Base-by-base conservation (phyloP, 2,888 invertebrate species). In the Coenonympha glycerion region DNA sequence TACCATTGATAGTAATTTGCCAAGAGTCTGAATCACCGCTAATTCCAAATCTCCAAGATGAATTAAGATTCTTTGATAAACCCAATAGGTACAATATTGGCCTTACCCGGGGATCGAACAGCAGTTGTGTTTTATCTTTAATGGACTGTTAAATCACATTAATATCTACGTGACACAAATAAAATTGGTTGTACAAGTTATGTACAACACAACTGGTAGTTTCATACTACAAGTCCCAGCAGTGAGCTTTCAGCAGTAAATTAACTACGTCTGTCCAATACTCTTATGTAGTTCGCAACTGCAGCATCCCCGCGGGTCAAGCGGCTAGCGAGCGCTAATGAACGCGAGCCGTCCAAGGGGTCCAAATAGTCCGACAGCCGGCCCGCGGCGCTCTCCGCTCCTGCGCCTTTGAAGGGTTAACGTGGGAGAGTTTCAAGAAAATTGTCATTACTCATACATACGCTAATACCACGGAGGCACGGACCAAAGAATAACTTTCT, bases 321-420 rank as follows among this genome's bases (percentile, higher is more conserved):
- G 61, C 62, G 80, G 79, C 71, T 75, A 63, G 61, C 62, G 64
- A 68, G n/a, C 71, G 76, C 78, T 86, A 86, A 85, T 83, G 85
- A 85, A 84, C 80, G 44, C 44, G 31, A 33, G 30, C n/a, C 31
- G 31, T 44, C 44, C 44, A 44, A 33, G 84, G 76, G 79, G 75
- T 71, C 74, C 62, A 68, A 61, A 63, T 63, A 69, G 66, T 72
- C 73, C 66, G 62, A 65, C 64, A 61, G 63, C 61, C 62, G 65
- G 76, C 80, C 77, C 73, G 76, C 76, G 77, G 78, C 72, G 65
- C 18, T 41, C 41, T 40, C 13, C n/a, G 11, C 60, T 70, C 66
- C 68, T 82, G 80, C 81, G 83, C 81, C 78, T 84, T 83, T 82
- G 81, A 81, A 76, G 74, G 76, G 64, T 62, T 66, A 62, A 63